Evolutionary conservation across 2,888 invertebrate genomes (phyloP), one percentile per base, ranked within the genome.

Genomic region (Hyposoter didymator): DNA sequence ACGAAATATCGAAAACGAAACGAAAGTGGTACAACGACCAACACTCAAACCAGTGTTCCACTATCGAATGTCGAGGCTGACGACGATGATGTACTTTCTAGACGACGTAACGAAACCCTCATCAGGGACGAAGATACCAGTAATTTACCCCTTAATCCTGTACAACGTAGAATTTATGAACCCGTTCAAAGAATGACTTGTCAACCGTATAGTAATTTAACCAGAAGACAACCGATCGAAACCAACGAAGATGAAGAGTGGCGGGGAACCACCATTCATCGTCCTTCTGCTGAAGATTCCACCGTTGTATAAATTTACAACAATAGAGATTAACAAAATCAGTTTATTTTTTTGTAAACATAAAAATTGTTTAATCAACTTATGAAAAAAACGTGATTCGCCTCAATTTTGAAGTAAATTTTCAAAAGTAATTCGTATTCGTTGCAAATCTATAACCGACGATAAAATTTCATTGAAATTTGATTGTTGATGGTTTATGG

Each of bases 1-100:
- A 98, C 98, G 6, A 98, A 98, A 93, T 98, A 97, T 93, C 96
- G 98, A 86, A 96, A 98, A 88, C 95, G 91, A 83, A 89, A 89
- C n/a, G 93, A 92, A 55, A 90, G 91, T 12, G 82, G 75, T 22
- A 49, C 80, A 12, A 45, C 80, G 10, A 45, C 79, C 8, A 85
- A 78, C 32, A 85, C 67, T 35, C 12, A 35, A 52, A 62, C 70
- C 45, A 43, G 35, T 28, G 28, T 62, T 47, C 78, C 14, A 76
- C 78, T 43, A 1, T 66, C 84, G 76, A 80, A 84, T 73, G 81
- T 84, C 74, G 59, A 82, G 73, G 39, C 69, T 19, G 80, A 76
- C 3, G 86, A 84, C 14, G 84, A 81, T 8, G 55, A 43, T 32
- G 43, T 39, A 0, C 14, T 39, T 32, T 32, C 49, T 7, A 75